Evolutionary conservation across 1,140 invertebrate genomes (phyloP).

Genomic region (Artemia franciscana): DNA sequence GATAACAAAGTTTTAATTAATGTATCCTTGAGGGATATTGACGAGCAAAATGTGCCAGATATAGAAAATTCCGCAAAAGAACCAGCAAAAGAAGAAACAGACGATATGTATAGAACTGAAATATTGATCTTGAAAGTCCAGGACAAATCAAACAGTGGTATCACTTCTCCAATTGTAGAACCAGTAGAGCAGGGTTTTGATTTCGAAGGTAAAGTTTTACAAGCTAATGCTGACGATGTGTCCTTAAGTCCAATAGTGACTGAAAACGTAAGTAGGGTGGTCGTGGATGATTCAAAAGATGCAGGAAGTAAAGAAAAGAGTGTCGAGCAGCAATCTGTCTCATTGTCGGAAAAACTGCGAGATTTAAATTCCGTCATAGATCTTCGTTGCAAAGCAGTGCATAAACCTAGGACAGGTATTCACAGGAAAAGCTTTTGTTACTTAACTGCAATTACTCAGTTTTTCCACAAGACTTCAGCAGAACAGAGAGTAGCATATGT

Average conservation of each 20-base stretch:
- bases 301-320: neutral
- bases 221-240: neutral
- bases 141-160: constrained; percentile 26
- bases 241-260: neutral
- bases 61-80: neutral
- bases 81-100: constrained; percentile 2
- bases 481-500: constrained; percentile 29
- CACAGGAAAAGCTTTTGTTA: constrained; percentile 31
- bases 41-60: too few relatives aligned
- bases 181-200: too few relatives aligned
- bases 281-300: neutral
- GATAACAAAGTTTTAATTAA: too few relatives aligned
- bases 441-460: constrained; percentile 29
- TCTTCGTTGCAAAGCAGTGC: constrained; percentile 13
- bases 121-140: neutral
- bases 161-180: neutral
- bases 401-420: constrained; percentile 25
- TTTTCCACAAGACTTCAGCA: constrained; percentile 25
- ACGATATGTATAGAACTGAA: constrained; percentile 1
- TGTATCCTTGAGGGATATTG: too few relatives aligned
- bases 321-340: neutral
- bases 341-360: constrained; percentile 14
- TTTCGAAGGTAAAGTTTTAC: neutral
- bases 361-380: constrained; percentile 22
- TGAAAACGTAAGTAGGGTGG: too few relatives aligned